phyloP scores from a whole-genome alignment of 2,797 vertebrate genomes.

The Urophycis tenuis region DNA sequence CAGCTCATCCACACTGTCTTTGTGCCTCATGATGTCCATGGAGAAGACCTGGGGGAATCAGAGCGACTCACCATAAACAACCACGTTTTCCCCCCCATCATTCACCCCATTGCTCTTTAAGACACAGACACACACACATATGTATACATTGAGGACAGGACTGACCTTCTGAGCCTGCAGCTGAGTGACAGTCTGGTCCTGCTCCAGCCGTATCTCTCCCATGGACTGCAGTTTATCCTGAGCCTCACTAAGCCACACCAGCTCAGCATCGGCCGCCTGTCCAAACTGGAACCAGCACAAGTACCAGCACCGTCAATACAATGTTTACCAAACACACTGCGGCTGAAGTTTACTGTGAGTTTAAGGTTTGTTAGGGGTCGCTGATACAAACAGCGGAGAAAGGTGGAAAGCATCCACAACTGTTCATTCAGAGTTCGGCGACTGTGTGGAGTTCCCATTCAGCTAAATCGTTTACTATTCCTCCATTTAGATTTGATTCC shows the following conservation, averaged over 20 bases:
- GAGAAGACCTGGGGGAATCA: slow-evolving; percentile 80
- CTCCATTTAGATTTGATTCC: background rate
- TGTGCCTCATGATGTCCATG: slow-evolving; percentile 96
- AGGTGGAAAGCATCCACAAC: background rate
- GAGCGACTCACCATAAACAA: slow-evolving; percentile 16
- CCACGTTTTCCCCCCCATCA: background rate
- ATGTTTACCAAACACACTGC: background rate
- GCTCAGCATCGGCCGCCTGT: slow-evolving; percentile 84
- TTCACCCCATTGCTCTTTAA: background rate
- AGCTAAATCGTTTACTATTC: background rate
- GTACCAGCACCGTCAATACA: background rate
- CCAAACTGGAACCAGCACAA: slow-evolving; percentile 78
- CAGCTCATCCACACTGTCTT: slow-evolving; percentile 89
- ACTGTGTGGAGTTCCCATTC: background rate
- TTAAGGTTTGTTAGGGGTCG: too few relatives aligned
- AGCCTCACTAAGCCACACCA: slow-evolving; percentile 84
- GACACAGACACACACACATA: background rate
- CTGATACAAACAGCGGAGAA: background rate
- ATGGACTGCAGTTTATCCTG: slow-evolving; percentile 83
- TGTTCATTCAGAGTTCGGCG: background rate
- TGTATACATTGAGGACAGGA: background rate
- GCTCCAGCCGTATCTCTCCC: slow-evolving; percentile 89
- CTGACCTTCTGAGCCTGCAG: slow-evolving; percentile 97
- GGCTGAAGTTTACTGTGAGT: background rate
- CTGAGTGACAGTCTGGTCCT: slow-evolving; percentile 87